Percentiles rank a stretch among this genome's conserved stretches.
These are phyloP conservation scores for Bubo blakistoni DNA, from an alignment of 2,113 vertebrate species.

Conservation along the genomic window DNA sequence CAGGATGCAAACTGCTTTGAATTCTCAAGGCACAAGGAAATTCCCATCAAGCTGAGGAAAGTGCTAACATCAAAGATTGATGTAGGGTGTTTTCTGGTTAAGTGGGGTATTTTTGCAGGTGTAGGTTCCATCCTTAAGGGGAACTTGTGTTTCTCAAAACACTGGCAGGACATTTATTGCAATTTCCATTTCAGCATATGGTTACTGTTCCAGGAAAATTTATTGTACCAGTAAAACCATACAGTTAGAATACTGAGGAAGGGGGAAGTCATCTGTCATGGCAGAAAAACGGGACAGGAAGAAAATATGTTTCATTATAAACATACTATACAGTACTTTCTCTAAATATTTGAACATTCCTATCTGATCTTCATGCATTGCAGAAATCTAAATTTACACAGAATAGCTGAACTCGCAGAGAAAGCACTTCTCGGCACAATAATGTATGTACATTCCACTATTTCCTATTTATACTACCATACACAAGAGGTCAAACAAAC, in stretches of 20 bases:
- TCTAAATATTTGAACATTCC: slow-evolving; percentile 46
- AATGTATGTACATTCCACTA: background rate
- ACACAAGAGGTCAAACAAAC: background rate
- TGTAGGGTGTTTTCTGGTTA: background rate
- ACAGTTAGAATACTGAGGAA: background rate
- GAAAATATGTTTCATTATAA: slow-evolving; percentile 40
- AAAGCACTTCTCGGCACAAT: background rate
- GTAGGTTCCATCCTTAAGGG: slow-evolving; percentile 8
- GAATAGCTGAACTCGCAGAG: background rate
- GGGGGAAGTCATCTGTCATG: slow-evolving; percentile 29
- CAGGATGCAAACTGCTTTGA: background rate
- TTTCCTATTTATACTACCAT: slow-evolving; percentile 43
- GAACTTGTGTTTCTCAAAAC: slow-evolving; percentile 7
- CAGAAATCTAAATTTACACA: background rate
- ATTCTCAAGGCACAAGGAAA: background rate
- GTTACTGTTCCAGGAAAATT: background rate
- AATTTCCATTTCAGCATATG: slow-evolving; percentile 23
- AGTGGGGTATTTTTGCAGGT: slow-evolving; percentile 33
- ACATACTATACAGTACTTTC: slow-evolving; percentile 25
- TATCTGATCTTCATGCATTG: background rate
- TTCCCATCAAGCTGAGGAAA: slow-evolving; percentile 13
- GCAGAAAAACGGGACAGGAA: slow-evolving; percentile 50
- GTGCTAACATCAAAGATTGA: background rate
- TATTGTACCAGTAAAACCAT: background rate
- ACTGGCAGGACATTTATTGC: background rate